Percentiles rank a stretch among this genome's conserved stretches.
Evolutionary conservation across 2,888 invertebrate species (phyloP).

Genomic region (Tipula vernalis): DNA sequence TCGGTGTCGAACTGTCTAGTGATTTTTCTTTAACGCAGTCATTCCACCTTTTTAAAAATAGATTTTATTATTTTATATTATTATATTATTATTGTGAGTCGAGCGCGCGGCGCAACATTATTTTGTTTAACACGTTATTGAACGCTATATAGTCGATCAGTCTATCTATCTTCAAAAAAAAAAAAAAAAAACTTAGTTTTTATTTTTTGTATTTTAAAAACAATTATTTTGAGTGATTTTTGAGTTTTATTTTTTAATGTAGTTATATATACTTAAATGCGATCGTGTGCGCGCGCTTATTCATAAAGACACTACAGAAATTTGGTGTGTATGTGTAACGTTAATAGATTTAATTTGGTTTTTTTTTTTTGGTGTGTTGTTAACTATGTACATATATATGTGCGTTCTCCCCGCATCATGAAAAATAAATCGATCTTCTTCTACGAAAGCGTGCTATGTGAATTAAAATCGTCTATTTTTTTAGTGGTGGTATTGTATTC

Average conservation of each 20-base stretch:
- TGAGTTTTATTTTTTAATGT: neutral
- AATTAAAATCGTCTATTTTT: neutral
- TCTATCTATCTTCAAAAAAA: neutral
- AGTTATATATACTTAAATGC: neutral
- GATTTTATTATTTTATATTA: neutral
- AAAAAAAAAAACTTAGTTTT: neutral
- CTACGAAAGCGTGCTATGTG: neutral
- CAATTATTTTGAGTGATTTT: slow-evolving; percentile 4
- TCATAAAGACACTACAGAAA: neutral
- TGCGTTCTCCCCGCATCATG: neutral
- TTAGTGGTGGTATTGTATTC: neutral
- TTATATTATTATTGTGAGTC: neutral
- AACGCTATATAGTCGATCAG: neutral
- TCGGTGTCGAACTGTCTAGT: slow-evolving; percentile 4
- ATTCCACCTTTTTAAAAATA: neutral
- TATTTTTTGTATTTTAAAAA: neutral
- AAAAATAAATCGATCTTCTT: neutral
- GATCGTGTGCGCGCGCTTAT: neutral
- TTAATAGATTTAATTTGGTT: neutral
- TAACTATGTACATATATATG: neutral
- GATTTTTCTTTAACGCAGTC: neutral
- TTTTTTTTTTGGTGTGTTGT: neutral
- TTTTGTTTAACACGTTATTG: neutral
- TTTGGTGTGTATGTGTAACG: neutral
- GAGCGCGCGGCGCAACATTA: neutral